Evolutionary conservation across 2,113 vertebrate genomes (phyloP).

Genomic region (Nothobranchius kuhntae): DNA sequence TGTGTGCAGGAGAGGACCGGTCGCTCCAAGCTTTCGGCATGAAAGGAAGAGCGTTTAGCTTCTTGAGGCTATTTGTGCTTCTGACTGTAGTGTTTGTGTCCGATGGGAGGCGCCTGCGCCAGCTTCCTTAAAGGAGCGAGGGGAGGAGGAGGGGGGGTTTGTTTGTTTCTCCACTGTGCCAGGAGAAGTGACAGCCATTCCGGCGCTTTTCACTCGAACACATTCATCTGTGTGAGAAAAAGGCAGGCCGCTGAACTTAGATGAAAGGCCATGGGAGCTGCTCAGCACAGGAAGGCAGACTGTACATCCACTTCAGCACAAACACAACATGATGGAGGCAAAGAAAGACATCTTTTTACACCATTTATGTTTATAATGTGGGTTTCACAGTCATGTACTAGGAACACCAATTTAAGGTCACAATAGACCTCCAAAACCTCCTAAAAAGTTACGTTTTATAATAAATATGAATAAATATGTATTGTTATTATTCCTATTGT

Average conservation of each 20-base stretch:
- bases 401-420: too few relatives aligned
- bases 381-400: too few relatives aligned
- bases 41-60: conserved; percentile 73
- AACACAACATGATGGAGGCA: conserved; percentile 56
- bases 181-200: conserved; percentile 80
- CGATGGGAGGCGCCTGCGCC: conserved; percentile 73
- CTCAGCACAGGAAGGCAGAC: conserved; percentile 75
- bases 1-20: conserved; percentile 55
- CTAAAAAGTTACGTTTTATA: too few relatives aligned
- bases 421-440: too few relatives aligned
- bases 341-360: not conserved
- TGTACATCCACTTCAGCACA: conserved; percentile 71
- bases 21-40: conserved; percentile 62
- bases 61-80: conserved; percentile 70
- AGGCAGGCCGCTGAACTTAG: conserved; percentile 66
- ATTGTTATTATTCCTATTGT: too few relatives aligned
- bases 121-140: conserved; percentile 74
- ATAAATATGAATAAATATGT: too few relatives aligned
- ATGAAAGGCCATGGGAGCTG: conserved; percentile 69
- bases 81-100: conserved; percentile 75
- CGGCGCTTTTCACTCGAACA: conserved; percentile 74
- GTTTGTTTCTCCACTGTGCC: conserved; percentile 77
- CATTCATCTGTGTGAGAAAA: conserved; percentile 79
- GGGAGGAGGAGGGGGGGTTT: conserved; percentile 47
- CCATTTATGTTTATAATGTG: too few relatives aligned